Base-by-base conservation (phyloP, 2,888 invertebrate species). In the Ctenicera cuprea region DNA sequence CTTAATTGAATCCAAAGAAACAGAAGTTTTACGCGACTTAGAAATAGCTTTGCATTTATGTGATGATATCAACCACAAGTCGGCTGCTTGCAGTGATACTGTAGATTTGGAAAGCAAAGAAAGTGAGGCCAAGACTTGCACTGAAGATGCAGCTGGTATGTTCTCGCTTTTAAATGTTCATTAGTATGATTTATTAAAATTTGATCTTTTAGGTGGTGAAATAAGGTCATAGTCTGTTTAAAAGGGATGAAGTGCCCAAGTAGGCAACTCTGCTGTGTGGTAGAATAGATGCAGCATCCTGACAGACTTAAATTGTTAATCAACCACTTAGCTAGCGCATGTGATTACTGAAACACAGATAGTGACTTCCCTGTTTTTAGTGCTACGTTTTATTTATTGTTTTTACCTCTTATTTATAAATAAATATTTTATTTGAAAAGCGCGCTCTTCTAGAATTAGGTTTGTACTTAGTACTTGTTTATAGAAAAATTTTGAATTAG, bases 1-100 rank as follows among this genome's bases (percentile, higher is more conserved):
- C 87, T 92, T 98, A 86, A 95, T 98, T 84, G 98, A 98, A 87
- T 92, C 95, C 86, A 97, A 97, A 90, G 98, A 98, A 90, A 96
- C 97, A 38, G 97, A 98, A 89, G 95, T 97, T 84, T 90, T 98
- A 84, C 93, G 95, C 82, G 97, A 97, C 89, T 90, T 98, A 85
- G 96, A 96, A 87, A 91, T 94, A 86, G 96, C 96, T 84, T 90
- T 97, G 82, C 90, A 91, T 61, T 81, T 85, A 81, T 76, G 82
- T 77, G 80, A 82, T 79, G 79, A 83, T 77, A 64, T 81, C 70
- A 76, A 74, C 74, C 80, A 81, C 63, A 83, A 84, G 77, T 83
- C 84, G 76, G 83, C 84, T 78, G 81, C 83, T 69, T 79, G 79
- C 48, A 80, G 77, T 68, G 76, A 76, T 38, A 43, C 50, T 38